Evolutionary conservation across 2,113 vertebrate species (phyloP), one percentile per base, ranked within the genome.

Genomic region (Lophura nycthemera): DNA sequence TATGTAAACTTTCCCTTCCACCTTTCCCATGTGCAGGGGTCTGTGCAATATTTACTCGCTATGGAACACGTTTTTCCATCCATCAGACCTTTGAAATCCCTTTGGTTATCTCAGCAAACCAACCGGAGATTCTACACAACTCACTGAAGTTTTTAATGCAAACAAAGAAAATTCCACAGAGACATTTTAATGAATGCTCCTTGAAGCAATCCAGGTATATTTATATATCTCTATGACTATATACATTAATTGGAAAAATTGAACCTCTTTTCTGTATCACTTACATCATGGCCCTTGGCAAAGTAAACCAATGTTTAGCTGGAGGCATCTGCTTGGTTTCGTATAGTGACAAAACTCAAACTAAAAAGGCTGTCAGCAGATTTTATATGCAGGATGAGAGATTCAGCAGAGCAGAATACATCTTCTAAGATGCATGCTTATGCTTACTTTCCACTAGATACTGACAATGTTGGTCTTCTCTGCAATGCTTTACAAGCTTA

Each of bases 391-490:
- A 83, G 82, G 45, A 54, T 30, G 52, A 91, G 75, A 88, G 69
- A 83, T 25, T 89, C 88, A 81, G 75, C 72, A 81, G 27, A 81
- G 75, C 42, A 93, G 65, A 91, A 42, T 61, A 73, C 60, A 71
- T 83, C n/a, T 95, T 93, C 79, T 83, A 86, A 86, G 65, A 91
- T 77, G 61, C 32, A n/a, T 86, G 57, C n/a, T 77, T 80, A 60
- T 83, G 77, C 78, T 92, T 88, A 74, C 89, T 91, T 92, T 78
- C 69, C 73, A 75, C 61, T 78, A 90, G 78, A 54, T 94, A 52
- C 48, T 72, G 64, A 80, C 72, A 86, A 67, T 88, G 90, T 64
- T 40, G 47, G 80, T 61, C 59, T 90, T 74, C 88, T 86, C 86
- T 91, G 64, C 40, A 67, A 67, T 48, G 75, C 61, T 32, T 91